Base-by-base conservation (phyloP, 2,113 vertebrate genomes). In the Sinocyclocheilus anophthalmus region DNA sequence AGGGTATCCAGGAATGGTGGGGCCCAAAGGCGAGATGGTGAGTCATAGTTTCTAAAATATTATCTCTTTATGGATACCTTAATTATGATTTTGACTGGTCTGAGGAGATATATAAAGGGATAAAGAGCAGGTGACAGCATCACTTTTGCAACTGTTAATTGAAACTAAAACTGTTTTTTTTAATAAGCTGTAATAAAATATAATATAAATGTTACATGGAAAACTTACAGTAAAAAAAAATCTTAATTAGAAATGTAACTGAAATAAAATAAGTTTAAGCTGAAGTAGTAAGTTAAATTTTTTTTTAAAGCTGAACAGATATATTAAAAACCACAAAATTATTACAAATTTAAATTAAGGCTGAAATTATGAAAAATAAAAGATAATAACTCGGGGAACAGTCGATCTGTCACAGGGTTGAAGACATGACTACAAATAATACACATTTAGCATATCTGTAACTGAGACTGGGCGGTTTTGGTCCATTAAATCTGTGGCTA, bases 1-100 rank as follows among this genome's bases (percentile, higher is more conserved):
- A 87, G 98, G 98, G 7, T 99, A 97, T 82, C 98, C 98, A 0
- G 98, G 98, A 69, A 95, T 95, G 96, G 94, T 93, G 3, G 98
- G 98, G 65, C 95, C 96, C 45, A 99, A 98, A 93, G 98, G 95
- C 0, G 97, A 98, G 92, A 91, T n/a, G 57, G 98, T 98, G 85
- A 96, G 97, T 90, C 67, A 84, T 33, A 83, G 59, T n/a, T 72
- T 3, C 9, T 2, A 9, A 67, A 82, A 69, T 53, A 63, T 16
- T 26, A 30, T 76, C 48, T 53, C 8, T 33, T 33, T 18, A 55
- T 12, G 24, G 5, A 24, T 9, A 24, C 39, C 6, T 1, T 5
- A 70, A 39, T 22, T 39, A n/a, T 72, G 69, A 42, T 22, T 22
- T 22, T 39, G 33, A 72, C 69, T 37, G 3, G 33, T 72, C 18